These are phyloP conservation scores for Agrotis ipsilon DNA, from an alignment of 2,888 invertebrate species.

Conservation along the genomic window DNA sequence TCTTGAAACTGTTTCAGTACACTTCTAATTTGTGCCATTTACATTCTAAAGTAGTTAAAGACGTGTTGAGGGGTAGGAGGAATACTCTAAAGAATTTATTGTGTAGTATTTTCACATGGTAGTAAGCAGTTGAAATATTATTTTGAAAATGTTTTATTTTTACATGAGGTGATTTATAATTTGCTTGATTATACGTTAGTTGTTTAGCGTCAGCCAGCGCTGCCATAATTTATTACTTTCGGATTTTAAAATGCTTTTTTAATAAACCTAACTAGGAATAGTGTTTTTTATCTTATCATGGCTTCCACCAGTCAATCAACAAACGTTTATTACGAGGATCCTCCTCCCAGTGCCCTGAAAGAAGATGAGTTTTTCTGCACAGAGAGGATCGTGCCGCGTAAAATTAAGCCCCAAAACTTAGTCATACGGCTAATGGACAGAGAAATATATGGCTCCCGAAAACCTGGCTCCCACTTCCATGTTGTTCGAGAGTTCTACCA, in stretches of 20 bases:
- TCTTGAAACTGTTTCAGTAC: conserved; percentile 5
- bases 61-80: background rate
- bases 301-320: conserved; percentile 74
- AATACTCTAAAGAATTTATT: background rate
- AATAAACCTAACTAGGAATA: conserved; percentile 2
- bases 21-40: conserved; percentile 39
- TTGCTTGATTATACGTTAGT: conserved; percentile 32
- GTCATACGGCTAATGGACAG: conserved; percentile 94
- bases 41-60: background rate
- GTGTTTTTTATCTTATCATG: conserved; percentile 67
- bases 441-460: conserved; percentile 94
- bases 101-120: no score
- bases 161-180: conserved; percentile 14
- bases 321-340: conserved; percentile 85
- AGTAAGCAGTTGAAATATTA: background rate
- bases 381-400: conserved; percentile 91
- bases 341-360: conserved; percentile 83
- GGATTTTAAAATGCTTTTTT: conserved; percentile 22
- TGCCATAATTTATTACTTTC: background rate
- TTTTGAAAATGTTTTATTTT: no score
- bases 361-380: conserved; percentile 88
- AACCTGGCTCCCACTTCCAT: conserved; percentile 94
- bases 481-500: conserved; percentile 96
- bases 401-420: conserved; percentile 96
- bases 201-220: conserved; percentile 3